Percentiles rank a stretch among this genome's conserved stretches.
These are phyloP conservation scores for Mormyrus lacerda DNA, from an alignment of 2,113 vertebrate species.

Conservation along the genomic window DNA sequence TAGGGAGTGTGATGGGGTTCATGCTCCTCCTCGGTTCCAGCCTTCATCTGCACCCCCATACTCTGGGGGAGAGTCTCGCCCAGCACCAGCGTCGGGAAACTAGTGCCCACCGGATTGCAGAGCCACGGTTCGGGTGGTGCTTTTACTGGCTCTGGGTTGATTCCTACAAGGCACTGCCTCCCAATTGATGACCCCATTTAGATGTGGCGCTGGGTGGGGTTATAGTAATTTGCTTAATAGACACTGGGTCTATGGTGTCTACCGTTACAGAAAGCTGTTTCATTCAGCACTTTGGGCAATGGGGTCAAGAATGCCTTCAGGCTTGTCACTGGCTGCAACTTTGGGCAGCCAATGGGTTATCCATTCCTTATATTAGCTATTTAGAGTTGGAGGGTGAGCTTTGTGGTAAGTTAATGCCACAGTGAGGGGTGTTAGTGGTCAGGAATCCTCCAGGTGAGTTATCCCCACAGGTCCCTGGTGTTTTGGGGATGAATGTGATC, in stretches of 20 bases:
- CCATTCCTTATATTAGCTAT: too few relatives aligned
- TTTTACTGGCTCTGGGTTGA: not conserved
- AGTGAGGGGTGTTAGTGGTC: too few relatives aligned
- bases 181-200: not conserved
- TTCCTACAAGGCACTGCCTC: not conserved
- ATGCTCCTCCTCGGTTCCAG: not conserved
- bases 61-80: too few relatives aligned
- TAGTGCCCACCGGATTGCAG: slow-evolving; percentile 12
- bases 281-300: not conserved
- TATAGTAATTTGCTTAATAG: not conserved
- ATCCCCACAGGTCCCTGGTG: too few relatives aligned
- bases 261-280: slow-evolving; percentile 11
- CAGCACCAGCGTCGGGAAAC: slow-evolving; percentile 15
- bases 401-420: too few relatives aligned
- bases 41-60: not conserved
- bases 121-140: slow-evolving; percentile 13
- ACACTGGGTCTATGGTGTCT: slow-evolving; percentile 34
- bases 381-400: too few relatives aligned
- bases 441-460: too few relatives aligned
- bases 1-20: slow-evolving; percentile 4
- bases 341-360: too few relatives aligned
- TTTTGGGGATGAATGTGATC: too few relatives aligned
- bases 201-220: not conserved
- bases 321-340: too few relatives aligned
- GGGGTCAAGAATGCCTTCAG: not conserved